Evolutionary conservation across 2,888 invertebrate genomes (phyloP).

Genomic region (Drosophila mimica): DNA sequence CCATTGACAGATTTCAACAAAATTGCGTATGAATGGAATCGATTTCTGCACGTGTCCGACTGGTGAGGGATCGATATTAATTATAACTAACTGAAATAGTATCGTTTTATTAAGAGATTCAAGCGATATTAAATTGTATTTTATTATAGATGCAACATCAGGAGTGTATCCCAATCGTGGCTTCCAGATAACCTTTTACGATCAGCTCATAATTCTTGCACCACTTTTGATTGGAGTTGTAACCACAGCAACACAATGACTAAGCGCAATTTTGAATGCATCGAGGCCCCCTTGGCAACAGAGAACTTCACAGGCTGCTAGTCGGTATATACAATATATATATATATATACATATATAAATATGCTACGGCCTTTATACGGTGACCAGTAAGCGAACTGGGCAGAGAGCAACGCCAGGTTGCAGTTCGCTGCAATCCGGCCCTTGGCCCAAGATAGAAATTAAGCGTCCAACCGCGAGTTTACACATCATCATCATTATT

Average conservation of each 20-base stretch:
- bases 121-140: not conserved
- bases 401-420: constrained; percentile 18
- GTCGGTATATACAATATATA: not conserved
- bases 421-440: constrained; percentile 32
- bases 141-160: not conserved
- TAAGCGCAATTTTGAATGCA: constrained; percentile 35
- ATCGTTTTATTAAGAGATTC: not conserved
- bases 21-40: constrained; percentile 78
- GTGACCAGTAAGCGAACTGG: not conserved
- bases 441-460: constrained; percentile 75
- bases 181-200: not conserved
- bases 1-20: constrained; percentile 75
- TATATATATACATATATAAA: constrained; percentile 3
- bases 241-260: constrained; percentile 34
- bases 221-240: constrained; percentile 49
- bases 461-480: constrained; percentile 80
- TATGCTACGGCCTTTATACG: constrained; percentile 11
- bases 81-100: not conserved
- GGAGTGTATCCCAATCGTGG: not conserved
- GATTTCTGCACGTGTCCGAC: constrained; percentile 51
- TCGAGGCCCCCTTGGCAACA: constrained; percentile 51
- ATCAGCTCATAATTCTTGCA: constrained; percentile 40
- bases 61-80: not conserved
- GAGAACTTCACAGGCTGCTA: constrained; percentile 15
- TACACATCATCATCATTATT: constrained; percentile 81